Conservation (phyloP, 2,888 invertebrate genomes). For the Harpalus rubripes region DNA sequence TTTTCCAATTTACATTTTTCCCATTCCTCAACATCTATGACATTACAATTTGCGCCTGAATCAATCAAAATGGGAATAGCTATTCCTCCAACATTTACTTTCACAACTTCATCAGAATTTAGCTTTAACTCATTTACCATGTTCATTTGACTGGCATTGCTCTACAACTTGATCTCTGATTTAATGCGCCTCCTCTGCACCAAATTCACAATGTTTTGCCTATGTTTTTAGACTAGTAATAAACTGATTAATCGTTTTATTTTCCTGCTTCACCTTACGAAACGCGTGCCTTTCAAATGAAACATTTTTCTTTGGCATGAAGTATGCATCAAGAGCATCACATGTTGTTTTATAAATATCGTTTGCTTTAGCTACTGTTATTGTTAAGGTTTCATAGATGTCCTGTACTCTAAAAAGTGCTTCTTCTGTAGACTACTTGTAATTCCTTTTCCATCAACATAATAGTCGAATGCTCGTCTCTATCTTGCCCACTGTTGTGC, state of each 20-base stretch:
- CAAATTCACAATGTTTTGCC: slow-evolving; percentile 21
- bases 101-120: neutral
- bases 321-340: neutral
- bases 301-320: neutral
- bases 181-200: neutral
- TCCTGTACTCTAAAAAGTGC: neutral
- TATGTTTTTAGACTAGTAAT: slow-evolving; percentile 10
- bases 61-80: neutral
- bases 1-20: neutral
- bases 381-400: neutral
- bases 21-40: neutral
- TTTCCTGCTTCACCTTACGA: neutral
- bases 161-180: slow-evolving; percentile 12
- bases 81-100: neutral
- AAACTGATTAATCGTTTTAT: slow-evolving; percentile 17
- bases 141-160: slow-evolving; percentile 8
- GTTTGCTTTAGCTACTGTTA: neutral
- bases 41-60: slow-evolving; percentile 14
- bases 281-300: neutral
- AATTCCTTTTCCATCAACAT: slow-evolving; percentile 26
- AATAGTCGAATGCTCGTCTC: neutral
- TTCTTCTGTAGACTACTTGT: neutral
- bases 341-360: slow-evolving; percentile 6
- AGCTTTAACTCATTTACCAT: neutral
- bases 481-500: neutral